Conservation (phyloP, 2,797 vertebrate species). For the Brachyrhaphis roseni region DNA sequence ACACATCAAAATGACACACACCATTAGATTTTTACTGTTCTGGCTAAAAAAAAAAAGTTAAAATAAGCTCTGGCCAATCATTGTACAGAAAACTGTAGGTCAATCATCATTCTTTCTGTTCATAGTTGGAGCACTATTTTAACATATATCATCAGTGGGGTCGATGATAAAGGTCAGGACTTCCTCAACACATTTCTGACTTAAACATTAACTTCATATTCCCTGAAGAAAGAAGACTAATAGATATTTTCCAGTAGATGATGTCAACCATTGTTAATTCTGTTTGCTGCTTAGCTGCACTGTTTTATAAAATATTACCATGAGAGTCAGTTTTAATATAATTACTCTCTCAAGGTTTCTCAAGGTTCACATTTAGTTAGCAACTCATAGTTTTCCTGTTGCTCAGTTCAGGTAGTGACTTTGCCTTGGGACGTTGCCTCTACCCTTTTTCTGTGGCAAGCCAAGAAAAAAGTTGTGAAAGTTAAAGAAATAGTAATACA, state of each 20-base stretch:
- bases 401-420: background rate
- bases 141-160: background rate
- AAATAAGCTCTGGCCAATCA: conserved; percentile 5
- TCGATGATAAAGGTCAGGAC: background rate
- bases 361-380: conserved; percentile 59
- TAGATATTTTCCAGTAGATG: background rate
- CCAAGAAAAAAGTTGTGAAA: background rate
- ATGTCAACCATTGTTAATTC: background rate
- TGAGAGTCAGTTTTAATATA: conserved; percentile 65
- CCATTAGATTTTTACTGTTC: conserved; percentile 46
- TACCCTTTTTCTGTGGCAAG: background rate
- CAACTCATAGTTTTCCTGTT: conserved; percentile 45
- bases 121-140: conserved; percentile 41
- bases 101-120: conserved; percentile 28
- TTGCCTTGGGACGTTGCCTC: background rate
- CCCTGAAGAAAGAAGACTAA: background rate
- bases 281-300: background rate
- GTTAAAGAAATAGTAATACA: no score
- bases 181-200: background rate
- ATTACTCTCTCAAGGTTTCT: conserved; percentile 54
- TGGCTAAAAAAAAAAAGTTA: conserved; percentile 27
- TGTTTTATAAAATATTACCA: conserved; percentile 35
- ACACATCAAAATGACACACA: conserved; percentile 47
- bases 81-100: conserved; percentile 9
- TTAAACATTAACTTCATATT: background rate